Base-by-base conservation (phyloP, 2,888 invertebrate genomes). In the Nephrocerus scutellatus region DNA sequence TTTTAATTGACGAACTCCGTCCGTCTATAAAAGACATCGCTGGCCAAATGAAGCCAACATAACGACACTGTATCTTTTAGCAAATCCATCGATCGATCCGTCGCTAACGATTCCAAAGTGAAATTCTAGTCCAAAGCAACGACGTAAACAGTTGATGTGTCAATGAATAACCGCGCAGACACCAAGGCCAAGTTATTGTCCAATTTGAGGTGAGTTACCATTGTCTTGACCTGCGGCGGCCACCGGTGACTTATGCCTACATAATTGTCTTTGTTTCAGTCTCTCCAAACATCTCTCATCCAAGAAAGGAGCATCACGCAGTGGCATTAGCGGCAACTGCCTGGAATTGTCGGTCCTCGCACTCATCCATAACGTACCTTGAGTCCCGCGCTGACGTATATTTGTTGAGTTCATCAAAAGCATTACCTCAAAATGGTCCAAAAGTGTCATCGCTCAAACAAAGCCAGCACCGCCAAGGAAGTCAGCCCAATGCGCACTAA, bases 261-360 rank as follows among this genome's bases (percentile, higher is more conserved):
- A 16, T 14, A 29, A 19, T 35, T 15, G 19, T 9, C 21, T 28
- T 28, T 13, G 18, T 31, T 37, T 2, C 39, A 67, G 67, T 54
- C 60, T 68, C 49, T 59, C 59, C 41, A 66, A 65, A 47, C 58
- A 59, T 49, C 57, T 66, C 33, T 55, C 58, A 34, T 61, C 59
- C 28, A 55, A 52, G 44, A 67, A 62, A 53, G 67, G 68, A n/a
- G n/a, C n/a, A 33, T 67, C 69, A 13, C 61, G 69, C 6, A 66
- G 62, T 12, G 69, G 67, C 26, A 69, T 68, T 48, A 60, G 68
- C 28, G 68, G 56, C 22, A 68, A 69, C 43, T 57, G 59, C 49
- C 53, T 68, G 43, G 68, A 68, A 55, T 59, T 68, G 15, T 56
- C 63, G 49, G 68, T 68, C 24, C 49, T 68, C 9, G 68, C 67